Evolutionary conservation across 2,888 invertebrate species (phyloP).

Genomic region (Apotomis betuletana): DNA sequence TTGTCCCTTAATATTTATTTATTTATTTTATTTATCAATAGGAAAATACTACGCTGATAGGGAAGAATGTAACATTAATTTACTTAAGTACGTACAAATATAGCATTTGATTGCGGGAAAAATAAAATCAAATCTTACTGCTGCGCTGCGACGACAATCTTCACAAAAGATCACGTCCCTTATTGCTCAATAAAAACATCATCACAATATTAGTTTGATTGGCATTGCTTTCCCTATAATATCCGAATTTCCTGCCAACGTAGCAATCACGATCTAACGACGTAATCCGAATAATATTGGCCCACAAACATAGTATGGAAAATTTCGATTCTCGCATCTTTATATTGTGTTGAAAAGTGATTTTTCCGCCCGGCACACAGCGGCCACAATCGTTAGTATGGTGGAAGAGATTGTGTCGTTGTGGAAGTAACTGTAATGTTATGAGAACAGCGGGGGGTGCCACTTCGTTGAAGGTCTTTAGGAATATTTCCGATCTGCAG

Average conservation of each 20-base stretch:
- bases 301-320: slow-evolving; percentile 6
- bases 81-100: no score
- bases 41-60: no score
- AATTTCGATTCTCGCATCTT: neutral
- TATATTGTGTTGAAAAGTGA: neutral
- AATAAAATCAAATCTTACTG: no score
- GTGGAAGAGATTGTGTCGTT: neutral
- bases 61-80: no score
- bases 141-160: no score
- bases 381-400: neutral
- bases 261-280: slow-evolving; percentile 20
- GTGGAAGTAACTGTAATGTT: neutral
- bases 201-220: slow-evolving; percentile 23
- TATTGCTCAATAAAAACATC: slow-evolving; percentile 13
- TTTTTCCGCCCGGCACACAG: neutral
- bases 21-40: no score
- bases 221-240: slow-evolving; percentile 20
- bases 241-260: slow-evolving; percentile 13
- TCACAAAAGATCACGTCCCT: slow-evolving; percentile 2
- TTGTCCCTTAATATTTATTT: no score
- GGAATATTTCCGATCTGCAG: slow-evolving; percentile 29
- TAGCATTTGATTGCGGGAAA: no score
- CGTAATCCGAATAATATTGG: slow-evolving; percentile 16
- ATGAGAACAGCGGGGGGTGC: slow-evolving; percentile 19
- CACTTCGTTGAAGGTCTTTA: slow-evolving; percentile 12